Base-by-base conservation (phyloP, 2,113 vertebrate genomes). In the Artemisiospiza belli region DNA sequence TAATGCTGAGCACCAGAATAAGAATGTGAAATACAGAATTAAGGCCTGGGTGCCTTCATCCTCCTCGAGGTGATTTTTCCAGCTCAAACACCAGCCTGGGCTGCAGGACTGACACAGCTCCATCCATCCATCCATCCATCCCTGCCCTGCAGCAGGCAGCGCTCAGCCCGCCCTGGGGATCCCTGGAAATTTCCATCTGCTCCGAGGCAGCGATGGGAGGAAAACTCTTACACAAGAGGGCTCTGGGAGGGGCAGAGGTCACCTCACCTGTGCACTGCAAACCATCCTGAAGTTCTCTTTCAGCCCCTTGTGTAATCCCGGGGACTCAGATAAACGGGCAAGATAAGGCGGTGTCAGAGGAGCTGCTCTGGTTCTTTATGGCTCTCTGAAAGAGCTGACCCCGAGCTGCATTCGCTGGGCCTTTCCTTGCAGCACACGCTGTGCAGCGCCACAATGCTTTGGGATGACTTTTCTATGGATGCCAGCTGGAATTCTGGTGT, bases 151-250 rank as follows among this genome's bases (percentile, higher is more conserved):
- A 16, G 11, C 57, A 67, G 74, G 4, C 58, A 33, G 3, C 0
- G 1, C 28, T 8, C 33, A 16, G 25, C 5, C 68, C 6, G 16
- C 9, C 0, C 9, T 3, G 3, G 27, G 88, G 59, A 54, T 59
- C 68, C 68, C 61, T 97, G 96, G 95, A 97, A 97, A 97, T 93
- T 97, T 97, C 96, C 95, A 97, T 66, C 76, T 2, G 17, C 28
- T 1, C 89, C 11, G 51, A 2, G 25, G 73, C 61, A 90, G 91
- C 21, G 0, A 0, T 12, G 47, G 67, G 41, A 66, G 84, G 33
- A 33, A 58, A 59, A 6, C 79, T 80, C 8, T 95, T 90, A 58
- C 37, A 63, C 93, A 96, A 97, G 6, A 6, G 22, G 81, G 83
- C n/a, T 47, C 92, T 43, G 5, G 12, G 3, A 11, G 39, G 92